A percentile compares a stretch with the other conserved stretches of the same genome.
Evolutionary conservation across 2,797 vertebrate species (phyloP).

Genomic region (Limosa lapponica): DNA sequence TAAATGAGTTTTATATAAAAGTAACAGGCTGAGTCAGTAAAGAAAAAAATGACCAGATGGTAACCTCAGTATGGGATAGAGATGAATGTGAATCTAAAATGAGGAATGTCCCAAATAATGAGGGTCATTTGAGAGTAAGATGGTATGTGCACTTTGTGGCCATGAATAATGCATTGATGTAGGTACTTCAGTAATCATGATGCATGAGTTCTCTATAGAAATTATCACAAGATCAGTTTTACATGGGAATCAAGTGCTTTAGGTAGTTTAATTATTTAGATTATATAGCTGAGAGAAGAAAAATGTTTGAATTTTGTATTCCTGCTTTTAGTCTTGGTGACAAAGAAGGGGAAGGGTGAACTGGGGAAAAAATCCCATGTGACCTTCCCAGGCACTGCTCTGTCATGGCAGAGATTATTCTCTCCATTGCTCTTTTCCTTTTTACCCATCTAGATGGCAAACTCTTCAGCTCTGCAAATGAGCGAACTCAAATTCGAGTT

Average conservation of each 20-base stretch:
- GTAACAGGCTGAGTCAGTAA: constrained; percentile 32
- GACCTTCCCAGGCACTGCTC: neutral
- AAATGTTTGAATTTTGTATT: constrained; percentile 21
- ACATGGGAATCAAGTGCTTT: constrained; percentile 15
- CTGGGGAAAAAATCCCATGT: neutral
- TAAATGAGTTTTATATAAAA: constrained; percentile 41
- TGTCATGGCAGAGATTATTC: neutral
- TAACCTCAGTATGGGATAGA: constrained; percentile 32
- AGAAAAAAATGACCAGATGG: constrained; percentile 47
- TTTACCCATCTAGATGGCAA: neutral
- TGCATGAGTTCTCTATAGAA: constrained; percentile 25
- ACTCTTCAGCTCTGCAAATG: neutral
- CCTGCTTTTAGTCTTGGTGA: neutral
- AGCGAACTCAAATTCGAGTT: neutral
- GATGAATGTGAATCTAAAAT: constrained; percentile 64
- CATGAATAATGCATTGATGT: constrained; percentile 62
- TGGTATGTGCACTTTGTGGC: constrained; percentile 29
- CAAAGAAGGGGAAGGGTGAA: neutral
- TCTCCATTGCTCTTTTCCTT: neutral
- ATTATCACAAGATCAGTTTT: constrained; percentile 32
- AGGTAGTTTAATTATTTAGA: constrained; percentile 56
- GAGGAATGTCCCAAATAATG: constrained; percentile 40
- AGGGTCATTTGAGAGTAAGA: constrained; percentile 51
- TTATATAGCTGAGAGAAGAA: constrained; percentile 13
- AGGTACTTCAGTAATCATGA: constrained; percentile 40